Evolutionary conservation across 2,888 invertebrate genomes (phyloP), one percentile per base, ranked within the genome.

Genomic region (Hartigia nigra): DNA sequence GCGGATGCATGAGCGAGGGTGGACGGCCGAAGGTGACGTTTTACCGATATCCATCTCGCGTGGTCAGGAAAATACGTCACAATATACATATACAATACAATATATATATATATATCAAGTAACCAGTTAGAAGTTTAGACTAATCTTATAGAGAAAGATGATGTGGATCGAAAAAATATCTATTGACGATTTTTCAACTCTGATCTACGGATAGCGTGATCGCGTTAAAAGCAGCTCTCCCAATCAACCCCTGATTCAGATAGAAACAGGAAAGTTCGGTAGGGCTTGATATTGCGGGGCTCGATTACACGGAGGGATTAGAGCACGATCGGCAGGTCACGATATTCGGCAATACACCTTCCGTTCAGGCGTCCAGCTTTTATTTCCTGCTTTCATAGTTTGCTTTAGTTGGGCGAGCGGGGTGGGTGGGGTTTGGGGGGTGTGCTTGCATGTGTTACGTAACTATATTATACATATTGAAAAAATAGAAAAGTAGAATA

Each of bases 151-250:
- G 76, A 70, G 36, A 36, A 77, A 39, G 76, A 77, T 69, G 37
- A 70, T 31, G 72, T 69, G 55, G 76, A 78, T 78, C 31, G 35
- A 12, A 76, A 74, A 77, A 75, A 75, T 77, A 78, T 36, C 37
- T 34, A 37, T 31, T 82, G 85, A 80, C 81, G 86, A 85, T 82
- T 83, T 82, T 84, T 75, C 77, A 77, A 74, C 83, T 82, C 83
- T 88, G 88, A 88, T 87, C 86, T 84, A 85, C 84, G 84, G 85
- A 88, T 88, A 82, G 88, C 88, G 88, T 88, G 88, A 87, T 84
- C 81, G 84, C 80, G 83, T 79, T 69, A 31, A 31, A 31, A 37
- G 76, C 32, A 77, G 77, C 81, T 80, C 83, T 84, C 55, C 55
- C 87, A 83, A 88, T 87, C 86, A 86, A 85, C 86, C 12, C 36